phyloP scores from a whole-genome alignment of 2,888 invertebrate species.

The Gortyna flavago region DNA sequence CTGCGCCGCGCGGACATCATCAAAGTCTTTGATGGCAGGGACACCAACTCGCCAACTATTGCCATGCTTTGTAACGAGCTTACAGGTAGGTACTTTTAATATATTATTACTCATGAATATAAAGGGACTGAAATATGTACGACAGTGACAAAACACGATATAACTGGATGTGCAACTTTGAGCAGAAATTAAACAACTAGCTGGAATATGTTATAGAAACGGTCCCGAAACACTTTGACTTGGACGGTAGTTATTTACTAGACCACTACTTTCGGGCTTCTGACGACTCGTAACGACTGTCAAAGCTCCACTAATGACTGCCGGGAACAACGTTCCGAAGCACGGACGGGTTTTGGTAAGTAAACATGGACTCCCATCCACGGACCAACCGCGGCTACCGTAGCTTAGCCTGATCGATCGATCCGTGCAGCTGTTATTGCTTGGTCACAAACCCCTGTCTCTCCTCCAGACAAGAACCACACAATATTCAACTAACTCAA shows the following conservation, averaged over 20 bases:
- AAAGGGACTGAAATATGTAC: not conserved
- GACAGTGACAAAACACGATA: not conserved
- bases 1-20: slow-evolving; percentile 95
- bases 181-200: not conserved
- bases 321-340: not conserved
- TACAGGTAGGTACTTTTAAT: slow-evolving; percentile 86
- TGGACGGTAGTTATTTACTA: too few relatives aligned
- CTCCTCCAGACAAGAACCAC: too few relatives aligned
- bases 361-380: not conserved
- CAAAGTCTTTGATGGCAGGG: slow-evolving; percentile 95
- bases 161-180: not conserved
- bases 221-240: too few relatives aligned
- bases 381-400: not conserved
- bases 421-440: not conserved
- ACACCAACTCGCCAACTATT: slow-evolving; percentile 93
- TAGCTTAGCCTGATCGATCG: not conserved
- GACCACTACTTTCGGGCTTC: not conserved
- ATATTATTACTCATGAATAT: not conserved
- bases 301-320: not conserved
- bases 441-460: not conserved
- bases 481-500: slow-evolving; percentile 5
- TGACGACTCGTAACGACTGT: not conserved
- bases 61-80: slow-evolving; percentile 95
- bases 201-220: too few relatives aligned
- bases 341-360: not conserved